Base-by-base conservation (phyloP, 2,797 vertebrate species). In the Aquila chrysaetos region DNA sequence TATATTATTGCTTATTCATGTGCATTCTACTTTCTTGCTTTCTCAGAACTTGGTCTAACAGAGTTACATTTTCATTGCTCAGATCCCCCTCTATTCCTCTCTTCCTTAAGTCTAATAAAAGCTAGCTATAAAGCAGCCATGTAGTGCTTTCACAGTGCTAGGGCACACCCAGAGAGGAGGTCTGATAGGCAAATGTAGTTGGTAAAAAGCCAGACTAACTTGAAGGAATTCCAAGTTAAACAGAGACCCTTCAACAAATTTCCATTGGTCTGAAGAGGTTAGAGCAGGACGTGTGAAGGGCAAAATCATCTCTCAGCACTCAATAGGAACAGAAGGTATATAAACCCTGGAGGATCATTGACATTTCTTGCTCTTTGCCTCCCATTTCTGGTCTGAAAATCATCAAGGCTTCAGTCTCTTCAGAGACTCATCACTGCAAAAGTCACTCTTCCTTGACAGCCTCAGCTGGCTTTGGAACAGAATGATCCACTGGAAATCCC, bases 221-320 rank as follows among this genome's bases (percentile, higher is more conserved):
- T 84, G 82, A 74, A 74, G 57, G 61, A 84, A 56, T 89, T 92
- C 48, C 87, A 92, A 28, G n/a, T 61, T 78, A 88, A 93, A 94
- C 30, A 88, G 44, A 70, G 46, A 90, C 9, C 7, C 59, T 92
- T 85, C 61, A 78, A 76, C 24, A 76, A 59, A 48, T 85, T 88
- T 75, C 65, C 15, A 6, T 7, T 35, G n/a, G 31, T 17, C 48
- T 94, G 60, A 80, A 7, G 16, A 72, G 37, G 49, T 41, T 84
- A 72, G 8, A 86, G 31, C 8, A 64, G 37, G 30, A 49, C 43
- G 13, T 49, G n/a, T 68, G 53, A 94, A 85, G 67, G 74, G 54
- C 70, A 86, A 78, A 92, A 69, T 82, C n/a, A 41, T 70, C 39
- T 70, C 51, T 88, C 39, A 53, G 51, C 18, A 15, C 51, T 92